These are phyloP conservation scores for Maccullochella peelii DNA, from an alignment of 2,113 vertebrate species.

Conservation along the genomic window DNA sequence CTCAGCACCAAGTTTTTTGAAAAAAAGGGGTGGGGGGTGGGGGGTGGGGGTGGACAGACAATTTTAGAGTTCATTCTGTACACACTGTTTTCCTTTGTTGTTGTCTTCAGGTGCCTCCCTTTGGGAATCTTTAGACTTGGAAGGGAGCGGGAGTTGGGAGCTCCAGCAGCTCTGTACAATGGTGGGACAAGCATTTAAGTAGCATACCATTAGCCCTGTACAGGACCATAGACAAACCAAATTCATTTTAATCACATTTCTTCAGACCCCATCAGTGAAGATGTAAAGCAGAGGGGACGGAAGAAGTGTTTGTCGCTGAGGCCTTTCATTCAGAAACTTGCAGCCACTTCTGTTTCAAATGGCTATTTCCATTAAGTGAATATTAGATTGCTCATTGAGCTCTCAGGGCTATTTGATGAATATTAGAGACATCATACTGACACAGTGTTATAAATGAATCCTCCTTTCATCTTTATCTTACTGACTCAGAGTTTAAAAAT, in stretches of 20 bases:
- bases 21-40: no score
- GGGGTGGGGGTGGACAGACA: background rate
- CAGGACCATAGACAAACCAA: background rate
- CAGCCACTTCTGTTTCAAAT: background rate
- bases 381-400: conserved; percentile 1
- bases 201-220: no score
- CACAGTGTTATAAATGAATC: conserved; percentile 5
- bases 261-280: conserved; percentile 15
- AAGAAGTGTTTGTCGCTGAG: background rate
- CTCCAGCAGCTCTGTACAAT: no score
- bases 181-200: no score
- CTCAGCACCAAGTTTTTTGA: no score
- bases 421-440: conserved; percentile 21
- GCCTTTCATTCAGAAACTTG: background rate
- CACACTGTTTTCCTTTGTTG: no score
- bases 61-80: background rate
- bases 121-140: no score
- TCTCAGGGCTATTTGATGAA: conserved; percentile 21
- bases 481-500: background rate
- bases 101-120: no score
- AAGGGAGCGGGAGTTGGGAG: no score
- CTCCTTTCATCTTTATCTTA: conserved; percentile 2
- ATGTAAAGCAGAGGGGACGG: background rate
- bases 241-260: background rate
- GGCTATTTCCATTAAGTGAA: background rate